These are phyloP conservation scores for Cryptoprocta ferox DNA, from an alignment of 2,797 vertebrate species.

Conservation along the genomic window DNA sequence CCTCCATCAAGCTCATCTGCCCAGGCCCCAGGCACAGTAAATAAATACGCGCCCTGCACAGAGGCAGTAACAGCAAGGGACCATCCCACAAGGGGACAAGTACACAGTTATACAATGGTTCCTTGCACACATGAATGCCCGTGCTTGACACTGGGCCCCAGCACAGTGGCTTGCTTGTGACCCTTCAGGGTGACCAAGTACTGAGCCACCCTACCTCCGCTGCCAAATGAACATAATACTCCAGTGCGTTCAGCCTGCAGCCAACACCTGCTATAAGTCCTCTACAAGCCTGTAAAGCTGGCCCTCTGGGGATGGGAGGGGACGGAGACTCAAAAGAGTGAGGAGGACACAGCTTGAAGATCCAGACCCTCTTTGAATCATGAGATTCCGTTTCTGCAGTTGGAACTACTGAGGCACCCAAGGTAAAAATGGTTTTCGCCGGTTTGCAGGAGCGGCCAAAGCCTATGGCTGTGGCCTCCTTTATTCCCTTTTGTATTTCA, in stretches of 20 bases:
- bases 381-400: background rate
- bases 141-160: background rate
- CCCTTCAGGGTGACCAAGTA: background rate
- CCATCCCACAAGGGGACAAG: background rate
- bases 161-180: background rate
- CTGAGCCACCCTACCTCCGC: background rate
- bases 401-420: background rate
- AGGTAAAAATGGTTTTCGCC: background rate
- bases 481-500: background rate
- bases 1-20: background rate
- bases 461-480: background rate
- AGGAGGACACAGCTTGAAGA: background rate
- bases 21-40: background rate
- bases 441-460: background rate
- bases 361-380: background rate
- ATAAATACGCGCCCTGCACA: background rate
- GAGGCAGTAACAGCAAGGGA: background rate
- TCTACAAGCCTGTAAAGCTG: background rate
- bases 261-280: background rate
- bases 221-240: fast-evolving
- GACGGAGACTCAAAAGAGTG: background rate
- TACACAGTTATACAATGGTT: background rate
- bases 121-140: background rate
- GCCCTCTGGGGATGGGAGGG: background rate
- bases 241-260: background rate